Conservation (phyloP, 2,888 invertebrate genomes). For the Mimas tiliae region DNA sequence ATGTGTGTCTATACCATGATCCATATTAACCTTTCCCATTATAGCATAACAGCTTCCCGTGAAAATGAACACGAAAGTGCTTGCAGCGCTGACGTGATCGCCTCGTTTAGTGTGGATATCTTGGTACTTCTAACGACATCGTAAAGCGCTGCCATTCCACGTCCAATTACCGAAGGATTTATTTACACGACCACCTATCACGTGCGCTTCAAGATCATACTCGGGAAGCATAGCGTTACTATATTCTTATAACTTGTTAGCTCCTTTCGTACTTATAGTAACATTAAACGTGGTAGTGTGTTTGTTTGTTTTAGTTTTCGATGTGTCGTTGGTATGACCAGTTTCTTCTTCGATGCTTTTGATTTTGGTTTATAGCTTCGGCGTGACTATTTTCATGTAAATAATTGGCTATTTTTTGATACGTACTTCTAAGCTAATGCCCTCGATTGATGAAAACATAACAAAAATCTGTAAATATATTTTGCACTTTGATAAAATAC, state of each 20-base stretch:
- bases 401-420: too few species aligned
- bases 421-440: too few species aligned
- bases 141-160: constrained; percentile 15
- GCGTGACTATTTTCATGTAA: too few species aligned
- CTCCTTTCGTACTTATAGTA: neutral
- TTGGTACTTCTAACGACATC: constrained; percentile 19
- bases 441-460: too few species aligned
- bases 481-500: too few species aligned
- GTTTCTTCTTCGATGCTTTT: too few species aligned
- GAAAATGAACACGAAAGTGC: constrained; percentile 18
- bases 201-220: constrained; percentile 10
- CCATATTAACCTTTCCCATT: constrained; percentile 10
- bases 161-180: constrained; percentile 23
- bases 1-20: neutral
- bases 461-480: too few species aligned
- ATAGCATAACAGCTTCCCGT: constrained; percentile 8
- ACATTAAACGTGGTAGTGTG: neutral
- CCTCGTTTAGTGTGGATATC: constrained; percentile 16
- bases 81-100: constrained; percentile 19
- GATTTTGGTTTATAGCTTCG: too few species aligned
- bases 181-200: constrained; percentile 24
- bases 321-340: neutral
- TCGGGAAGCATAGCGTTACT: neutral
- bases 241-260: neutral
- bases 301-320: neutral